Evolutionary conservation across 2,113 vertebrate genomes (phyloP).

Genomic region (Silurus glanis): DNA sequence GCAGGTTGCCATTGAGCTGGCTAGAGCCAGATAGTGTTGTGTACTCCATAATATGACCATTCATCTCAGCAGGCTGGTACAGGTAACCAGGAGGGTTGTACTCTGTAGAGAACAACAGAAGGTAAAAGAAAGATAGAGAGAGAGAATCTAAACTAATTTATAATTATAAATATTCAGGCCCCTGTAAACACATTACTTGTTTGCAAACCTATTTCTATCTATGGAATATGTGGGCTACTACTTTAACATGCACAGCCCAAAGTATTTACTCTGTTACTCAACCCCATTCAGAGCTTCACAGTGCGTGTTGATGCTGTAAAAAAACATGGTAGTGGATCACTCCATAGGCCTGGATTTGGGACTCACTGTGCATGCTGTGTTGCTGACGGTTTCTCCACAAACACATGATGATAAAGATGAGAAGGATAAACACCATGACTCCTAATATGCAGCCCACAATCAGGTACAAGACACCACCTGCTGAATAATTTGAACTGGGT

Average conservation of each 20-base stretch:
- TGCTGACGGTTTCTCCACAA: conserved; percentile 94
- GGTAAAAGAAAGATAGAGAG: background rate
- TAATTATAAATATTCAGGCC: background rate
- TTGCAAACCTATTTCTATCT: conserved; percentile 17
- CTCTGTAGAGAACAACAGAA: conserved; percentile 68
- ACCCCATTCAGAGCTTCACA: conserved; percentile 43
- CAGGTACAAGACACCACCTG: conserved; percentile 84
- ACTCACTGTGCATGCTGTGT: conserved; percentile 87
- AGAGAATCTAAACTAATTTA: too few relatives aligned
- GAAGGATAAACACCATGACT: conserved; percentile 91
- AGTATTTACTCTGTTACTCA: conserved; percentile 46
- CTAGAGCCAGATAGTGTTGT: conserved; percentile 74
- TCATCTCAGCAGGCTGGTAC: conserved; percentile 84
- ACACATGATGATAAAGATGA: conserved; percentile 93
- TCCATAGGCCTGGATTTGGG: background rate
- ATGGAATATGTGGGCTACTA: conserved; percentile 30
- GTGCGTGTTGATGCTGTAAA: background rate
- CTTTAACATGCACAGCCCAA: conserved; percentile 33
- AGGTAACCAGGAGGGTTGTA: conserved; percentile 89
- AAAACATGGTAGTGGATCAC: background rate
- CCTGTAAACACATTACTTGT: background rate
- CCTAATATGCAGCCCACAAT: conserved; percentile 90
- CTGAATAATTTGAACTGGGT: conserved; percentile 67
- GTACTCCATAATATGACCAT: conserved; percentile 84
- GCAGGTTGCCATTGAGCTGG: conserved; percentile 76